Base-by-base conservation (phyloP, 2,888 invertebrate genomes). In the Drosophila picticornis region DNA sequence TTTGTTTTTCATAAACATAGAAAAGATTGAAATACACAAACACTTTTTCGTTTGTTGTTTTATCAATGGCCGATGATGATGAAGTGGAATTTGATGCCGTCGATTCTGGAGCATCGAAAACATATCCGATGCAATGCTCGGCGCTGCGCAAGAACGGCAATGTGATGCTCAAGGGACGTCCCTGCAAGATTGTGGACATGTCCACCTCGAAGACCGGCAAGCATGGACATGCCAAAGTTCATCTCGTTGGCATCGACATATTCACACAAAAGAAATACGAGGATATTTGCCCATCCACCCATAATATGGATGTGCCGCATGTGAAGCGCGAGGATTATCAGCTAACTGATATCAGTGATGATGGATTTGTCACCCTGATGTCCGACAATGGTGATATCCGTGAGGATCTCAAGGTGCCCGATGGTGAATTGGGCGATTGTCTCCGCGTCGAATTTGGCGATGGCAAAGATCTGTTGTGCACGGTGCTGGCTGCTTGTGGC, bases 151-250 rank as follows among this genome's bases (percentile, higher is more conserved):
- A 99, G 95, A 99, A 99, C 94, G 99, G 99, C 89, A 98, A 98
- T 93, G 99, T 99, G 85, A 98, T 99, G 97, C 95, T 99, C 90
- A 99, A 99, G 95, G 95, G 96, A 80, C 97, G 98, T 92, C 99
- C 99, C 71, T 99, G 99, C 95, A 99, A 99, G 95, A 99, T 99
- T 92, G 99, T 99, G 73, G 99, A 99, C 94, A 99, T 99, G 99
- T 99, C 99, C 84, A 99, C 99, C 91, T 99, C 99, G 60, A 99
- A 99, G 95, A 99, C 99, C 91, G 99, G 99, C 91, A 99, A 99
- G 94, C 99, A 99, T 94, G 99, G 99, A 84, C 99, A 99, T 94
- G 99, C 99, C 93, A 99, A 99, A 95, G 98, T 99, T 83, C 98
- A 98, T 94, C 94, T 98, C 94, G 97, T 99, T 90, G 98, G 98